Base-by-base conservation (phyloP, 2,797 vertebrate genomes). In the Anniella stebbinsi region DNA sequence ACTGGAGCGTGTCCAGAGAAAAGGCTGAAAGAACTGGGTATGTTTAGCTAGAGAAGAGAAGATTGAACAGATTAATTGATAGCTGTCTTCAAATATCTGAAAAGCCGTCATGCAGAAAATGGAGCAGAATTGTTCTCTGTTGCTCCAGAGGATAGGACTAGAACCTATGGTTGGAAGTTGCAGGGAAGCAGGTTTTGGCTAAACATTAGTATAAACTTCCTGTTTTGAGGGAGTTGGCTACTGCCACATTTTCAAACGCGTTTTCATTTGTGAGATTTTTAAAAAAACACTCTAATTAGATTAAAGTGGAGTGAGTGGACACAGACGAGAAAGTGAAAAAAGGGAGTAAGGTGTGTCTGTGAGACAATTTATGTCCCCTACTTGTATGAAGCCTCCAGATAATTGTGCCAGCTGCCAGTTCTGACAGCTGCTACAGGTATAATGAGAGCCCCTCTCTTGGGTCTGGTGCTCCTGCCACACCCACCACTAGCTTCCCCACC, bases 241-340 rank as follows among this genome's bases (percentile, higher is more conserved):
- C 87, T 87, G 92, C 83, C 21, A 83, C 11, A 0, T 92, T 95
- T 94, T 95, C 88, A 89, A 83, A 92, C 93, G 33, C 77, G 89
- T 87, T 91, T 88, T 91, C 86, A 86, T 96, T 94, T 94, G 87
- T 77, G 92, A 86, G 80, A 90, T 91, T 93, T 89, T 66, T 94
- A 92, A 94, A 95, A 92, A 94, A 95, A 93, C 94, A 95, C n/a
- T 73, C 45, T 4, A 96, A 95, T 94, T 94, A 96, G 89, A 87
- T 95, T 95, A 93, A n/a, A n/a, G 57, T 87, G 83, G n/a, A 11
- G 13, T 45, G 25, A 86, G 30, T 38, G 57, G 54, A 80, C 70
- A 88, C 45, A 92, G 90, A 88, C 23, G 25, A 81, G 70, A 18
- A 83, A 36, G 2, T 36, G 87, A 23, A 91, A 17, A 1, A 88